These are phyloP conservation scores for Eriosoma lanigerum DNA, from an alignment of 1,140 invertebrate genomes.

Conservation along the genomic window DNA sequence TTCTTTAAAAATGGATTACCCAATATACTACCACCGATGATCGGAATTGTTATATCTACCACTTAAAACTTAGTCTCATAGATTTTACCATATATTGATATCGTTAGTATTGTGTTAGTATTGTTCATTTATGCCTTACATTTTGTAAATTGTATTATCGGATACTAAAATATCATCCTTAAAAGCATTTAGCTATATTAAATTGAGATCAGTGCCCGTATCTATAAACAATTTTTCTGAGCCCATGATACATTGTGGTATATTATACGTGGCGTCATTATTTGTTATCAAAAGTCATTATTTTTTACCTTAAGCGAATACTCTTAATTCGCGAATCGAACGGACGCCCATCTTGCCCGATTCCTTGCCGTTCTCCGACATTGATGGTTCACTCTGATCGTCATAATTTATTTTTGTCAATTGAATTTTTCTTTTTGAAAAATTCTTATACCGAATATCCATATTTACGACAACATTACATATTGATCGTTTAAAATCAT, in stretches of 20 bases:
- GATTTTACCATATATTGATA: neutral
- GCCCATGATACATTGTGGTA: neutral
- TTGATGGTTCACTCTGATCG: neutral
- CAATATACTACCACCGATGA: neutral
- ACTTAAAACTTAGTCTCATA: neutral
- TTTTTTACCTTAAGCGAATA: neutral
- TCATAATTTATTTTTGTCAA: neutral
- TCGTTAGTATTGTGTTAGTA: neutral
- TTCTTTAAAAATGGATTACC: neutral
- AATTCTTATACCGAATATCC: neutral
- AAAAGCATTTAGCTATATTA: neutral
- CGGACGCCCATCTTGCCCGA: neutral
- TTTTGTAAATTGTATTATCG: neutral
- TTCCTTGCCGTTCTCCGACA: neutral
- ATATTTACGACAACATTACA: neutral
- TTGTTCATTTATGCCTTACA: neutral
- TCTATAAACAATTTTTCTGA: neutral
- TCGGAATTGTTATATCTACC: neutral
- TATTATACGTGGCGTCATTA: neutral
- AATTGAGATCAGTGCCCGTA: neutral
- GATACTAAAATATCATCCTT: neutral
- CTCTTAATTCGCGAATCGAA: neutral
- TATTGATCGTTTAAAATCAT: neutral
- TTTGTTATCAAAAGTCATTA: neutral
- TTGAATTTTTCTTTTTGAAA: conserved; percentile 3